These are phyloP conservation scores for Lateolabrax maculatus DNA, from an alignment of 2,797 vertebrate genomes.

Conservation along the genomic window DNA sequence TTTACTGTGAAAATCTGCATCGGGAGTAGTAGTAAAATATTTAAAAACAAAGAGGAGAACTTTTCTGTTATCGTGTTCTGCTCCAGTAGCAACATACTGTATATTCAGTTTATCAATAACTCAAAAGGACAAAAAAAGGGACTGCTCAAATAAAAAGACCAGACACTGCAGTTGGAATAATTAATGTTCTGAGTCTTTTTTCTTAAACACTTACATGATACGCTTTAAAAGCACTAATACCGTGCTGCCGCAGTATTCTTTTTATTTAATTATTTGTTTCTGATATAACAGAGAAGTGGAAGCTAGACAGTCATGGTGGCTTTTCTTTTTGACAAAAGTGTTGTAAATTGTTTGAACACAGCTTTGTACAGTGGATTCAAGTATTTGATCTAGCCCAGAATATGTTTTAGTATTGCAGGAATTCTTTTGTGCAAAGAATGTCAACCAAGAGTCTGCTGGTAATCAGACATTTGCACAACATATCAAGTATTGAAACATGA, in stretches of 20 bases:
- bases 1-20: neutral
- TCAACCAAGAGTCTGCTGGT: neutral
- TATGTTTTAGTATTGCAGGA: slow-evolving; percentile 4
- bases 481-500: slow-evolving; percentile 4
- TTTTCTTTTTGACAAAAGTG: slow-evolving; percentile 3
- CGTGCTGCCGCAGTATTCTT: neutral
- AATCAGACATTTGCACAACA: slow-evolving; percentile 15
- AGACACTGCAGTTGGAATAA: slow-evolving; percentile 8
- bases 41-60: neutral
- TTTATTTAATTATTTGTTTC: neutral
- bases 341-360: slow-evolving; percentile 16
- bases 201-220: neutral
- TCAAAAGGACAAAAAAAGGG: slow-evolving; percentile 9
- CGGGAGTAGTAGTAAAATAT: neutral
- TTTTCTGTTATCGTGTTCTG: neutral
- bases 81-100: slow-evolving; percentile 2
- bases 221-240: neutral
- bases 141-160: neutral
- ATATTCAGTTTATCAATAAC: slow-evolving; percentile 6
- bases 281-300: neutral
- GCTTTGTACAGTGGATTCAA: slow-evolving; percentile 2
- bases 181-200: neutral
- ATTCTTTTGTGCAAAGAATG: slow-evolving; percentile 10
- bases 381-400: slow-evolving; percentile 1
- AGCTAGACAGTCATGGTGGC: neutral